Base-by-base conservation (phyloP, 2,797 vertebrate species). In the Carapus acus region DNA sequence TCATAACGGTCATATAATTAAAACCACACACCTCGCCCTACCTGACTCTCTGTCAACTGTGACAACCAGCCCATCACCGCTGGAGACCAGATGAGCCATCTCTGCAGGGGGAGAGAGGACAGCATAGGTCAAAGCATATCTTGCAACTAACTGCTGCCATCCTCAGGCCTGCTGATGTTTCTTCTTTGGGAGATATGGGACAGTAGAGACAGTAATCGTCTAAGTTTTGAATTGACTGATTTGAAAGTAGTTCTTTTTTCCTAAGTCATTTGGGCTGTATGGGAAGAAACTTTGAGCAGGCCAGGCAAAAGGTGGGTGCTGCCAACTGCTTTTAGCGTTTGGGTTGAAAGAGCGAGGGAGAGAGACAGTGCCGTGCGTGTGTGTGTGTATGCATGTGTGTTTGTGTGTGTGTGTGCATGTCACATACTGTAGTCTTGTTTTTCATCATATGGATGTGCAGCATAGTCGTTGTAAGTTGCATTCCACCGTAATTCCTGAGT, bases 401-500 rank as follows among this genome's bases (percentile, higher is more conserved):
- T 1, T 12, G 17, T 21, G 31, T 40, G 24, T 21, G 29, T 44
- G 14, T 21, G 36, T 40, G 22, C 17, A 29, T 43, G 12, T 21
- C 29, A 49, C 12, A 53, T 87, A 98, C 96, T 91, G 80, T 95
- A 94, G 21, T 90, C 88, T 16, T 86, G 87, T 39, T 87, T 87
- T 40, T 91, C 91, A 1, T 95, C 91, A 0, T 89, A 86, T 0
- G 87, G 82, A 0, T 88, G 82, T 0, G 94, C 94, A 0, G 94
- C 94, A 80, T 96, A 99, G 73, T 93, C 93, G 0, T 91, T 91
- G 81, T 92, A 98, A 0, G 94, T 97, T 15, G 91, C 91, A 0
- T 96, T 99, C 96, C 96, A 96, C 49, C 88, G 88, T 72, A 97
- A 83, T 64, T 93, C 90, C 3, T 91, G 91, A 0, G 90, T 83